Conservation (phyloP, 1,140 invertebrate genomes). For the Drosophila tsacasi region DNA sequence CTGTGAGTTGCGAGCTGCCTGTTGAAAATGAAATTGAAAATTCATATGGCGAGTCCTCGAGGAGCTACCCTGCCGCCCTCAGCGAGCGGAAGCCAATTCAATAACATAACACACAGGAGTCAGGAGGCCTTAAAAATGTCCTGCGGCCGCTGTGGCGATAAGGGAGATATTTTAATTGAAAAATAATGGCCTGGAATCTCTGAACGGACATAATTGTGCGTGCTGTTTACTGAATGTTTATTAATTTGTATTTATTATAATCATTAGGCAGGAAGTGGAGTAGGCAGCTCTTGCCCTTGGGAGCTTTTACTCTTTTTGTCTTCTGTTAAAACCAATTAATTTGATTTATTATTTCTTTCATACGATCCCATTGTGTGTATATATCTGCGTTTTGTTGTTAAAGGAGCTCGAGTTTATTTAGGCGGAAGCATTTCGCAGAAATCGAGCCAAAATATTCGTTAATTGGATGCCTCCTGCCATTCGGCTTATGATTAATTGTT, state of each 20-base stretch:
- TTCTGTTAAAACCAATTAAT: slow-evolving; percentile 61
- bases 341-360: slow-evolving; percentile 69
- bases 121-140: slow-evolving; percentile 55
- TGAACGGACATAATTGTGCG: slow-evolving; percentile 29
- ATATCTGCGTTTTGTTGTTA: slow-evolving; percentile 13
- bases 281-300: not conserved
- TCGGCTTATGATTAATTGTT: slow-evolving; percentile 32
- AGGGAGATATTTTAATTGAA: slow-evolving; percentile 57
- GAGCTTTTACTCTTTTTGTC: slow-evolving; percentile 19
- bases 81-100: slow-evolving; percentile 58
- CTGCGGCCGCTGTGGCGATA: slow-evolving; percentile 43
- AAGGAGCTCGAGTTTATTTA: slow-evolving; percentile 18
- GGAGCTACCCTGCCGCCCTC: not conserved
- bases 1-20: slow-evolving; percentile 34
- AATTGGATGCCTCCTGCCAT: slow-evolving; percentile 18
- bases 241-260: slow-evolving; percentile 61
- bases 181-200: slow-evolving; percentile 47
- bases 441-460: slow-evolving; percentile 12
- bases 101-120: slow-evolving; percentile 67
- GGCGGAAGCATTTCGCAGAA: slow-evolving; percentile 29
- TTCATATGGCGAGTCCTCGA: slow-evolving; percentile 63
- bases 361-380: slow-evolving; percentile 25
- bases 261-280: slow-evolving; percentile 14
- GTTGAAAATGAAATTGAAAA: slow-evolving; percentile 82
- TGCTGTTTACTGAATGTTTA: slow-evolving; percentile 55